Percentiles rank a stretch among this genome's conserved stretches.
phyloP scores from a whole-genome alignment of 2,888 invertebrate genomes.

The Lasioglossum marginatum region DNA sequence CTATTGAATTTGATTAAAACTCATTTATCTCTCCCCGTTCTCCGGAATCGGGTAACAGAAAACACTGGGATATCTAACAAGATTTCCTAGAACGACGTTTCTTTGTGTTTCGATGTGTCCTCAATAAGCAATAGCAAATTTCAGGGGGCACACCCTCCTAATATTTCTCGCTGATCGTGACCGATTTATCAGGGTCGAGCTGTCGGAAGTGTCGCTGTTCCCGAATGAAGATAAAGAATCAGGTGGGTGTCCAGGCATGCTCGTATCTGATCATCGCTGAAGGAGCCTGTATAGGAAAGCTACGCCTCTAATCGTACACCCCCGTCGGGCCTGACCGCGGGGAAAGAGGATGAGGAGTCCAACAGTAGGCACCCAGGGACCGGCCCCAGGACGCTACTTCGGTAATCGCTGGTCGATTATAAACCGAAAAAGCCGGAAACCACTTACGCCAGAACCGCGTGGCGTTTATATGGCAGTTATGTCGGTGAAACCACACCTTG shows the following conservation, averaged over 20 bases:
- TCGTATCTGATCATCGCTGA: constrained; percentile 70
- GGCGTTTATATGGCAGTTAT: constrained; percentile 77
- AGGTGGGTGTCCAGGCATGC: constrained; percentile 57
- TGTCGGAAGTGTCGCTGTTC: constrained; percentile 66
- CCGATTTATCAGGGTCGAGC: constrained; percentile 63
- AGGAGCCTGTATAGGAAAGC: constrained; percentile 74
- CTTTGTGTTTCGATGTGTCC: neutral
- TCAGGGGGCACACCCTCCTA: constrained; percentile 41
- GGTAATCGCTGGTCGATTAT: constrained; percentile 82
- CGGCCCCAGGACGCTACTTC: constrained; percentile 80
- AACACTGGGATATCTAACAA: neutral
- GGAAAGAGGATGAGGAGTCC: constrained; percentile 65
- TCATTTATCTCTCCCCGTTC: neutral
- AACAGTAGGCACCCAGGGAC: constrained; percentile 81
- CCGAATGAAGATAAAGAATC: constrained; percentile 61
- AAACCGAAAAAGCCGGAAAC: constrained; percentile 84
- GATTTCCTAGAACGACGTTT: neutral
- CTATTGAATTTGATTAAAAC: neutral
- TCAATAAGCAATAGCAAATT: constrained; percentile 36
- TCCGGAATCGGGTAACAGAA: neutral
- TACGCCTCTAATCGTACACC: constrained; percentile 77
- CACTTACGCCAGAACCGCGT: constrained; percentile 80
- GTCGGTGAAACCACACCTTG: constrained; percentile 72
- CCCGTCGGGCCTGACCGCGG: constrained; percentile 66
- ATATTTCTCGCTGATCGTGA: constrained; percentile 63